Conservation (phyloP, 2,888 invertebrate species). For the Chrysopilus asiliformis region DNA sequence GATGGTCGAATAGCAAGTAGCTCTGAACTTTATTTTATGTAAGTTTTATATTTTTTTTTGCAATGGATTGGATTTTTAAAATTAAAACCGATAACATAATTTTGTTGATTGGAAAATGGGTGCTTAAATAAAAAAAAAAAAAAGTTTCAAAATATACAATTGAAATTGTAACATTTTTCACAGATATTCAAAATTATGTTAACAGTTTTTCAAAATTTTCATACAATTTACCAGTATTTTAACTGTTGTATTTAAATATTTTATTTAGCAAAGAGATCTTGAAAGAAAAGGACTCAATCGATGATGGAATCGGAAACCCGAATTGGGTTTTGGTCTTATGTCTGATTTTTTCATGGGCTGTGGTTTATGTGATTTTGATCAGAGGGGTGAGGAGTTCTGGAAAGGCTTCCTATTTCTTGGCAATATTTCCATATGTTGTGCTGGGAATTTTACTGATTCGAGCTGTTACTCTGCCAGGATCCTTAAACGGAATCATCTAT, state of each 20-base stretch:
- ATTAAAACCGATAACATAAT: too few species aligned
- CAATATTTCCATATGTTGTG: slow-evolving; percentile 55
- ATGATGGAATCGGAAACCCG: slow-evolving; percentile 42
- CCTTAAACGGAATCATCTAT: slow-evolving; percentile 45
- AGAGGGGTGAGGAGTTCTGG: slow-evolving; percentile 51
- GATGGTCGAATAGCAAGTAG: slow-evolving; percentile 30
- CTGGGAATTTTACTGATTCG: slow-evolving; percentile 49
- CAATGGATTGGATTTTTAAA: too few species aligned
- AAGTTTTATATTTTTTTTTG: slow-evolving; percentile 27
- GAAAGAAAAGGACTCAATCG: slow-evolving; percentile 37
- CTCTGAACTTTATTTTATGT: slow-evolving; percentile 43
- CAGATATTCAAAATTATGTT: too few species aligned
- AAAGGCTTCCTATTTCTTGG: slow-evolving; percentile 60
- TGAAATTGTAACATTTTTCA: not conserved
- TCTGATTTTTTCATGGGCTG: slow-evolving; percentile 39
- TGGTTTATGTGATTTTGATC: slow-evolving; percentile 40
- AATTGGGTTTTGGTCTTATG: slow-evolving; percentile 42
- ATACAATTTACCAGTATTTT: slow-evolving; percentile 1
- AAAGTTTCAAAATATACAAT: not conserved
- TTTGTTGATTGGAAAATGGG: too few species aligned
- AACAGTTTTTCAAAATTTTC: too few species aligned
- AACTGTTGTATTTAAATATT: not conserved
- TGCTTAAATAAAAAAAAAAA: too few species aligned
- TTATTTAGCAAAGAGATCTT: slow-evolving; percentile 39
- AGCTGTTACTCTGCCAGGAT: slow-evolving; percentile 46